phyloP scores from a whole-genome alignment of 2,797 vertebrate genomes.

The Enteromius afrohamiltoni region DNA sequence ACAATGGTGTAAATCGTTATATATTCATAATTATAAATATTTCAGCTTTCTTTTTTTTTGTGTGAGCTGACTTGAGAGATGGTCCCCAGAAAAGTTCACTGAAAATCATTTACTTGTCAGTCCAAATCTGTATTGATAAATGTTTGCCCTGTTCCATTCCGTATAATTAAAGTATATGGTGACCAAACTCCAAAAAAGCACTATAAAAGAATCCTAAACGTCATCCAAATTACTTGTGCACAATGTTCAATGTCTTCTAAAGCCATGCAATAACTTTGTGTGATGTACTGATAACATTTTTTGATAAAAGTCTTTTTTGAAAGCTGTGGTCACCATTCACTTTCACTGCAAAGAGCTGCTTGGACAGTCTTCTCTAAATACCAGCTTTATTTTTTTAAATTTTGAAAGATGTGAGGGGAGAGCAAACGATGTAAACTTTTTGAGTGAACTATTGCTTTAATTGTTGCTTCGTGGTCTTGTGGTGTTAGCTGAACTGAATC shows the following conservation, averaged over 20 bases:
- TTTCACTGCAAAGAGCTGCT: not conserved
- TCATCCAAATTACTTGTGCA: not conserved
- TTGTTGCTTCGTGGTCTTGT: not conserved
- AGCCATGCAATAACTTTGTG: not conserved
- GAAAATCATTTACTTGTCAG: not conserved
- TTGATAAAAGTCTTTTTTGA: not conserved
- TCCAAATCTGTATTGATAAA: not conserved
- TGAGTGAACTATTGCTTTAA: not conserved
- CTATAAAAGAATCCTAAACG: not conserved
- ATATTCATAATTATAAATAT: not conserved
- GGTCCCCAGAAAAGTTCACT: not conserved
- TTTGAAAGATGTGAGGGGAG: not conserved
- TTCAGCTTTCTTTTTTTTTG: not conserved
- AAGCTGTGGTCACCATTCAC: not conserved
- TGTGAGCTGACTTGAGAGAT: not conserved
- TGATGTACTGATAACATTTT: not conserved
- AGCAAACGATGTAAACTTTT: not conserved
- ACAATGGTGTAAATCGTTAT: not conserved
- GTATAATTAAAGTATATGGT: not conserved
- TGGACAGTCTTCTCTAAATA: not conserved
- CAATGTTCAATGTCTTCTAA: not conserved
- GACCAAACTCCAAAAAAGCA: not conserved
- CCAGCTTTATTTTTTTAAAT: not conserved
- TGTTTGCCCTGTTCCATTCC: not conserved
- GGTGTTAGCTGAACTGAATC: conserved; percentile 6